A percentile compares a stretch with the other conserved stretches of the same genome.
Evolutionary conservation across 2,888 invertebrate genomes (phyloP).

Genomic region (Prenolepis imparis): DNA sequence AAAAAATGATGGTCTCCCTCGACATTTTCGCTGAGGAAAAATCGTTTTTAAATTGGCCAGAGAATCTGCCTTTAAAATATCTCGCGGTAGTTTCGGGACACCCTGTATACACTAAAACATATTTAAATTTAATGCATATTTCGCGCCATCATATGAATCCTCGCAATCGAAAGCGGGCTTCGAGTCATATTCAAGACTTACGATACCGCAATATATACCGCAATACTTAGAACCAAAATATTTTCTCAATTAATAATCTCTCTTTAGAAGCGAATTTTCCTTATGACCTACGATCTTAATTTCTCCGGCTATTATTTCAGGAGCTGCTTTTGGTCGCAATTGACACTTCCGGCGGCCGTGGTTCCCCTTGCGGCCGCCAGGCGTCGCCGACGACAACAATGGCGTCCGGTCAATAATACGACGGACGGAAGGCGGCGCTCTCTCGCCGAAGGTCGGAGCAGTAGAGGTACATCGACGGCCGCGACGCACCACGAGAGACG

Average conservation of each 20-base stretch:
- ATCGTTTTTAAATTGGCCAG: too few species aligned
- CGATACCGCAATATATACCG: not conserved
- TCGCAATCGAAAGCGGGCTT: conserved; percentile 51
- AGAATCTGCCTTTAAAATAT: too few species aligned
- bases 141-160: conserved; percentile 28
- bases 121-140: not conserved
- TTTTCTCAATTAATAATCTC: not conserved
- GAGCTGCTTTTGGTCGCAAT: not conserved
- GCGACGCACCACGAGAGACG: not conserved
- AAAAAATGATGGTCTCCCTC: too few species aligned
- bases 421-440: conserved; percentile 75
- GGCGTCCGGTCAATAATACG: conserved; percentile 81
- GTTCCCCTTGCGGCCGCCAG: conserved; percentile 13
- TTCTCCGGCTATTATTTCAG: not conserved
- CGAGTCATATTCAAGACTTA: conserved; percentile 46
- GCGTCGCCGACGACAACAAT: conserved; percentile 63
- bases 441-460: conserved; percentile 45
- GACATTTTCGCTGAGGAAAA: too few species aligned
- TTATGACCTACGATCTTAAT: not conserved
- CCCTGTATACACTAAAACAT: not conserved
- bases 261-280: conserved; percentile 1
- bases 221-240: not conserved
- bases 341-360: not conserved
- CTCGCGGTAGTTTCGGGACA: too few species aligned
- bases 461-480: not conserved